Base-by-base conservation (phyloP, 1,140 invertebrate genomes). In the Phortica variegata region DNA sequence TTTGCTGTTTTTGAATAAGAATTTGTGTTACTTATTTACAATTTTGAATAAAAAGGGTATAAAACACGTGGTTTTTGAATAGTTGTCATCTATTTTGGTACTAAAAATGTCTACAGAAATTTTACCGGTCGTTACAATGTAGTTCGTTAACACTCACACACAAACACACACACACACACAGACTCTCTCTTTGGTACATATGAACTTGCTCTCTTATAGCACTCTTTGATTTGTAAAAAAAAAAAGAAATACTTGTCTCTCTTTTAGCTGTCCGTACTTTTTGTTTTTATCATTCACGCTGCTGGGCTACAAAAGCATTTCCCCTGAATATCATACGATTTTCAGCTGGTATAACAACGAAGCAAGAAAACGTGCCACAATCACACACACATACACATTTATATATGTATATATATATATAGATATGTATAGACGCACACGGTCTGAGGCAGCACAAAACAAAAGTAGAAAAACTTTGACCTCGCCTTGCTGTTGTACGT, bases 271-370 rank as follows among this genome's bases (percentile, higher is more conserved):
- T 57, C 50, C 7, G 37, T 51, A 54, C 54, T 34, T 50, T 62
- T 45, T 61, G 47, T 51, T 52, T 49, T 59, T 52, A 34, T 32
- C 36, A 43, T 57, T 44, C 38, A 26, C 20, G 18, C 38, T 26
- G 37, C 31, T 18, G 37, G 49, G 51, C 48, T n/a, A n/a, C n/a
- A n/a, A 45, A 51, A 49, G 34, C 54, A 58, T 69, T 68, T 68
- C 63, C 63, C 63, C 63, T 68, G 54, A 69, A 68, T 58, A 57
- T 68, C 63, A 50, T 68, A 68, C 46, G 63, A 68, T 68, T 68
- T 68, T 68, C 54, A 68, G 63, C 63, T 68, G 65, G 63, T 68
- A 68, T 68, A 68, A 55, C 65, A 41, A 65, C 6, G 58, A 55
- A 51, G 58, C 51, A 40, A 47, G 29, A 68, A 63, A 69, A 68